phyloP scores from a whole-genome alignment of 2,113 vertebrate species.

The Pseudopodoces humilis region DNA sequence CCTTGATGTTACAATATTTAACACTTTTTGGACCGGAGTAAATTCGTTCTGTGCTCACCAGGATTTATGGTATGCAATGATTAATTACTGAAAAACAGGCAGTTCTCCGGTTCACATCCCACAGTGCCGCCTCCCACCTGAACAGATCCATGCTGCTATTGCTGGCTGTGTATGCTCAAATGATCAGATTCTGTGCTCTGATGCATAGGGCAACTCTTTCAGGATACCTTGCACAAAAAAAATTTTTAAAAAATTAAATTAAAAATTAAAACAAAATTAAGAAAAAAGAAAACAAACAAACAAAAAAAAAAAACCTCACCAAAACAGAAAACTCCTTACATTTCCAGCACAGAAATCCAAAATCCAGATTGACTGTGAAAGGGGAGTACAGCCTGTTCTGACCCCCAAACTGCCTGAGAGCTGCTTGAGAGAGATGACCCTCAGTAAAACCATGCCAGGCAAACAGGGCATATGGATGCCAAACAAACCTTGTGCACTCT shows the following conservation, averaged over 20 bases:
- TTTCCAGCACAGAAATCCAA: not conserved
- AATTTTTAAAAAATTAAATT: no score
- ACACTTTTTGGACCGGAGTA: not conserved
- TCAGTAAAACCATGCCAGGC: not conserved
- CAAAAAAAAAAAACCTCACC: not conserved
- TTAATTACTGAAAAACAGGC: slow-evolving; percentile 12
- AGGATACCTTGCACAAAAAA: not conserved
- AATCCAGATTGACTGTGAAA: not conserved
- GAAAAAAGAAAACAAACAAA: not conserved
- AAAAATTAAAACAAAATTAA: no score
- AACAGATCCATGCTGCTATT: not conserved
- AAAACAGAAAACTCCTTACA: not conserved
- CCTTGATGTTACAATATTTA: not conserved
- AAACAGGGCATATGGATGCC: not conserved
- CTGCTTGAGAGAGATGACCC: not conserved
- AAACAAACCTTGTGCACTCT: not conserved
- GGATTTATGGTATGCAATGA: not conserved
- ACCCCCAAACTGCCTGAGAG: not conserved
- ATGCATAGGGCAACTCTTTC: not conserved
- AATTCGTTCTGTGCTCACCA: not conserved
- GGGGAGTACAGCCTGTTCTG: not conserved
- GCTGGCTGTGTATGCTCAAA: not conserved
- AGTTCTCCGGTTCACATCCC: not conserved
- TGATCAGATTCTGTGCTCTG: not conserved
- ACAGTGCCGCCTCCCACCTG: not conserved